These are phyloP conservation scores for Drosophila robusta DNA, from an alignment of 2,888 invertebrate genomes.

Conservation along the genomic window DNA sequence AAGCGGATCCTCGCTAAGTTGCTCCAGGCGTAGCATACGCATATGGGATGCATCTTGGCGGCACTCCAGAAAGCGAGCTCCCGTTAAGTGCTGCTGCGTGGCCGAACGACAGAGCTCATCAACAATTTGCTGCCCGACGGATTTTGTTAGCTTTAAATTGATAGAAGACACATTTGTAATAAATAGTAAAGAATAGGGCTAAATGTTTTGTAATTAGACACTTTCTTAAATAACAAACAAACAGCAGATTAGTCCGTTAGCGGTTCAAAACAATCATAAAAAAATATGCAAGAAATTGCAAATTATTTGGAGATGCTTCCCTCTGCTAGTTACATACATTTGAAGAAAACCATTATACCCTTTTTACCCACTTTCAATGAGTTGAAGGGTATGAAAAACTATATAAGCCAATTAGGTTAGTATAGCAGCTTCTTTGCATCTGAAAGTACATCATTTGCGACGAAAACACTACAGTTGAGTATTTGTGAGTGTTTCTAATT, in stretches of 20 bases:
- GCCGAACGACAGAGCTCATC: conserved; percentile 75
- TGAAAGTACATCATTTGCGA: not conserved
- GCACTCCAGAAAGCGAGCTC: conserved; percentile 50
- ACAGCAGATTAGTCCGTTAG: no score
- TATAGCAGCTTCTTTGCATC: not conserved
- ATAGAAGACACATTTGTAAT: not conserved
- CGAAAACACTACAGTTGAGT: not conserved
- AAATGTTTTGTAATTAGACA: no score
- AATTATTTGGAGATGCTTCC: no score
- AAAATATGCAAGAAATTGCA: no score
- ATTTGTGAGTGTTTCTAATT: not conserved
- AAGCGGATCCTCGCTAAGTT: conserved; percentile 70
- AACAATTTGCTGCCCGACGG: conserved; percentile 64
- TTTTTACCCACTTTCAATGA: no score
- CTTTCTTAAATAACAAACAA: no score
- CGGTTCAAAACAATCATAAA: no score
- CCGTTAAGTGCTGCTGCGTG: conserved; percentile 29
- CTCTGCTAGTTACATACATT: no score
- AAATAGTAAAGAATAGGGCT: not conserved
- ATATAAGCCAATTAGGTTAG: no score
- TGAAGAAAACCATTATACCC: no score
- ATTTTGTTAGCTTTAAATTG: conserved; percentile 44
- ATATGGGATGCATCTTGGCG: conserved; percentile 43
- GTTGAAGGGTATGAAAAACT: no score
- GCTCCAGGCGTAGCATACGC: conserved; percentile 67